These are phyloP conservation scores for Geotrypetes seraphini DNA, from an alignment of 2,797 vertebrate genomes.

Conservation along the genomic window DNA sequence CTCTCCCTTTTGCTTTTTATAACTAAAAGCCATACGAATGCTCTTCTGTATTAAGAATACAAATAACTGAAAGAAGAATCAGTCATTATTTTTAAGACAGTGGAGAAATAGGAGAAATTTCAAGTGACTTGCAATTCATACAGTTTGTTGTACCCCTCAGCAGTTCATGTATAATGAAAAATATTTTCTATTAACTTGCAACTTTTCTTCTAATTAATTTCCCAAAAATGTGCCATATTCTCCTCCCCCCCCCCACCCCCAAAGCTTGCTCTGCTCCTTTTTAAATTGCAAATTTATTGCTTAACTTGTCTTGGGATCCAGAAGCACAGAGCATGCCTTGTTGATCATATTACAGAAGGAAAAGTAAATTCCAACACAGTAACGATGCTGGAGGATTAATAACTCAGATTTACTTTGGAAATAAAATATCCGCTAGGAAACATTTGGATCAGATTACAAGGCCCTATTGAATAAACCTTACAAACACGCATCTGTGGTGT, in stretches of 20 bases:
- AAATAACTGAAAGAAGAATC: too few species aligned
- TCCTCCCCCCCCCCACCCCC: fast-evolving
- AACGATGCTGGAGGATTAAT: constrained; percentile 66
- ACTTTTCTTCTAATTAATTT: too few species aligned
- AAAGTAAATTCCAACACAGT: constrained; percentile 55
- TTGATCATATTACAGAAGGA: constrained; percentile 41
- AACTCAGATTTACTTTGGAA: constrained; percentile 68
- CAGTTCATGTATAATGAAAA: too few species aligned
- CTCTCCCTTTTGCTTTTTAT: too few species aligned
- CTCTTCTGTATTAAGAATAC: too few species aligned
- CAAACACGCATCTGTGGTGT: constrained; percentile 60
- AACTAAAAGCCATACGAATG: too few species aligned
- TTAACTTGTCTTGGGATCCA: constrained; percentile 35
- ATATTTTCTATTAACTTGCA: too few species aligned
- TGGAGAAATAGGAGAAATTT: too few species aligned
- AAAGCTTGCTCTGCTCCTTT: background rate
- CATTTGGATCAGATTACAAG: constrained; percentile 64
- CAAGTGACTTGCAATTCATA: too few species aligned
- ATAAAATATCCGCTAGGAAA: constrained; percentile 66
- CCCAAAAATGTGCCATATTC: too few species aligned
- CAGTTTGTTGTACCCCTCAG: too few species aligned
- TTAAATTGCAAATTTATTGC: constrained; percentile 10
- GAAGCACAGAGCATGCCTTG: constrained; percentile 53
- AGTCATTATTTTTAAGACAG: too few species aligned
- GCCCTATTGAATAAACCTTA: constrained; percentile 54